phyloP scores from a whole-genome alignment of 2,797 vertebrate species.

The Gobionotothen gibberifrons region DNA sequence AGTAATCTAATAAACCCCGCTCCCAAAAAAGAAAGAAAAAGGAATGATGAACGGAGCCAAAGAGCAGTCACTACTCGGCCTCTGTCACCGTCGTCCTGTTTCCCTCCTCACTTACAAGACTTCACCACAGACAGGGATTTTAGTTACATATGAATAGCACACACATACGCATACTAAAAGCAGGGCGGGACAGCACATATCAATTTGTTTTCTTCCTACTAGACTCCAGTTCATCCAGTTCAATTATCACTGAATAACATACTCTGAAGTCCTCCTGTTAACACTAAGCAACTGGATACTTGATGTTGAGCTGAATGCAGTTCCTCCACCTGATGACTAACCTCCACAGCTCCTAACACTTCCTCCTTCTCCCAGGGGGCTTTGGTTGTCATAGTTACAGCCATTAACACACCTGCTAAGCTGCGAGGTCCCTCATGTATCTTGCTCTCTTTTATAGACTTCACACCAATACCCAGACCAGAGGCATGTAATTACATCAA shows the following conservation, averaged over 20 bases:
- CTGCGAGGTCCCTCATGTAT: slow-evolving; percentile 57
- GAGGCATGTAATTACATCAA: slow-evolving; percentile 26
- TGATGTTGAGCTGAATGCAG: background rate
- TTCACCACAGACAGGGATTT: slow-evolving; percentile 50
- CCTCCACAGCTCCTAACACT: slow-evolving; percentile 42
- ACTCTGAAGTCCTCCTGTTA: slow-evolving; percentile 6
- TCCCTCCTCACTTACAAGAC: slow-evolving; percentile 54
- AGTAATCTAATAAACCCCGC: no score
- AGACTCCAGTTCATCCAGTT: slow-evolving; percentile 26
- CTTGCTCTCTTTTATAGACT: slow-evolving; percentile 18
- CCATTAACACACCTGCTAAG: slow-evolving; percentile 83
- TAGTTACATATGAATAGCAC: slow-evolving; percentile 56
- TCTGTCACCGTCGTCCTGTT: slow-evolving; percentile 59
- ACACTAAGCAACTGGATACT: background rate
- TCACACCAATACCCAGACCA: slow-evolving; percentile 2
- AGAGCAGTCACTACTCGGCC: slow-evolving; percentile 20
- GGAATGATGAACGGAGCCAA: no score
- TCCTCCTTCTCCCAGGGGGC: slow-evolving; percentile 66
- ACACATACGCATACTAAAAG: no score
- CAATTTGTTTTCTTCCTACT: slow-evolving; percentile 20
- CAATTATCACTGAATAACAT: background rate
- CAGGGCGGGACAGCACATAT: slow-evolving; percentile 17
- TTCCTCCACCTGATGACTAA: slow-evolving; percentile 57
- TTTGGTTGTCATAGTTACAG: slow-evolving; percentile 77
- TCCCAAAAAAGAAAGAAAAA: no score